Conservation (phyloP, 2,888 invertebrate species). For the Orthosia incerta region DNA sequence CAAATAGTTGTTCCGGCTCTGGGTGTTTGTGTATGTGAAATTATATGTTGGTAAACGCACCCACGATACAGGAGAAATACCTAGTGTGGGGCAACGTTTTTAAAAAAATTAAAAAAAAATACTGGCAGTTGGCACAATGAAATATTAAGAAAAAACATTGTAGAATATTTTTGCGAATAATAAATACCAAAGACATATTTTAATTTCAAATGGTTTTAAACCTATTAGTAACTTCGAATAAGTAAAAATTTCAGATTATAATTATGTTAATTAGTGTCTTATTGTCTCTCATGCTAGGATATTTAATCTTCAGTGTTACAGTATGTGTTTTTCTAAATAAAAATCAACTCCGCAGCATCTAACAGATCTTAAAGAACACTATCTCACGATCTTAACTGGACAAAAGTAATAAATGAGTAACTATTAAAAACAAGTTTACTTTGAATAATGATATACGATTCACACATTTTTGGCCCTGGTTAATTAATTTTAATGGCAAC, state of each 20-base stretch:
- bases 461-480: not conserved
- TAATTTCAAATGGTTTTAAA: constrained; percentile 2
- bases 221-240: not conserved
- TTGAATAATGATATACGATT: not conserved
- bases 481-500: constrained; percentile 9
- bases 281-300: too few species aligned
- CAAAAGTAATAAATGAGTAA: not conserved
- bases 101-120: too few species aligned
- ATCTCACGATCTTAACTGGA: not conserved
- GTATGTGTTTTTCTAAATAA: too few species aligned
- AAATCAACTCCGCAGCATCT: too few species aligned
- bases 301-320: not conserved
- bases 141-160: not conserved
- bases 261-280: not conserved
- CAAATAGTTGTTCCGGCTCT: too few species aligned
- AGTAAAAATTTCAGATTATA: not conserved
- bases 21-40: too few species aligned
- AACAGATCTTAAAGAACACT: too few species aligned
- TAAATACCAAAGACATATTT: too few species aligned
- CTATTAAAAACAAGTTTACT: not conserved
- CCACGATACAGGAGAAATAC: too few species aligned
- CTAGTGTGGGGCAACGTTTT: too few species aligned
- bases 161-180: not conserved
- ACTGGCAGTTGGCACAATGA: too few species aligned
- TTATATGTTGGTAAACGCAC: too few species aligned